Evolutionary conservation across 2,797 vertebrate genomes (phyloP).

Genomic region (Hipposideros larvatus): DNA sequence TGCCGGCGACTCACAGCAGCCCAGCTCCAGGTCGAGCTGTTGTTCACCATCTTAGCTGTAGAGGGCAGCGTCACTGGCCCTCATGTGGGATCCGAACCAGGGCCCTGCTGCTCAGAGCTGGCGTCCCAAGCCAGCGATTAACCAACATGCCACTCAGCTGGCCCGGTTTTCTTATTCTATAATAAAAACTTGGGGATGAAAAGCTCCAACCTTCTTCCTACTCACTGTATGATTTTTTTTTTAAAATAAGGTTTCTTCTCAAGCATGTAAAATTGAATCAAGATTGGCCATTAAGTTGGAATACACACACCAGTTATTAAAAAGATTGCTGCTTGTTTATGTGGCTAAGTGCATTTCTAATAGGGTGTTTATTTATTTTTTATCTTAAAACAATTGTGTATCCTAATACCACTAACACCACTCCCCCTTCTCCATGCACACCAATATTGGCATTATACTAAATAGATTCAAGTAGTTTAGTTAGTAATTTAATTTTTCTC

Average conservation of each 20-base stretch:
- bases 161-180: not conserved
- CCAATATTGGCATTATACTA: slow-evolving; percentile 15
- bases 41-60: too few relatives aligned
- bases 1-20: too few relatives aligned
- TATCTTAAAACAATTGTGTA: slow-evolving; percentile 18
- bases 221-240: slow-evolving; percentile 37
- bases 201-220: not conserved
- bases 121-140: too few relatives aligned
- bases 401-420: not conserved
- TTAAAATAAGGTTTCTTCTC: slow-evolving; percentile 35
- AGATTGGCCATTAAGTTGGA: slow-evolving; percentile 13
- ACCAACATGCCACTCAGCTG: too few relatives aligned
- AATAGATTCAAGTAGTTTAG: slow-evolving; percentile 57
- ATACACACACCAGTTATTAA: slow-evolving; percentile 6
- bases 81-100: too few relatives aligned
- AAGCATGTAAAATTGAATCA: slow-evolving; percentile 27
- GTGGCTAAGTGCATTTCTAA: slow-evolving; percentile 49
- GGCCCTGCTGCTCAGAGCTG: too few relatives aligned
- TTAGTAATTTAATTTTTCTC: slow-evolving; percentile 52
- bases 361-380: slow-evolving; percentile 27
- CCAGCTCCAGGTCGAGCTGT: too few relatives aligned
- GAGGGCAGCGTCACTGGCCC: too few relatives aligned
- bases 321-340: slow-evolving; percentile 37
- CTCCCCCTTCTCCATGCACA: not conserved
- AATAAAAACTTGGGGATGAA: not conserved